Base-by-base conservation (phyloP, 2,888 invertebrate genomes). In the Holacanthella duospinosa region DNA sequence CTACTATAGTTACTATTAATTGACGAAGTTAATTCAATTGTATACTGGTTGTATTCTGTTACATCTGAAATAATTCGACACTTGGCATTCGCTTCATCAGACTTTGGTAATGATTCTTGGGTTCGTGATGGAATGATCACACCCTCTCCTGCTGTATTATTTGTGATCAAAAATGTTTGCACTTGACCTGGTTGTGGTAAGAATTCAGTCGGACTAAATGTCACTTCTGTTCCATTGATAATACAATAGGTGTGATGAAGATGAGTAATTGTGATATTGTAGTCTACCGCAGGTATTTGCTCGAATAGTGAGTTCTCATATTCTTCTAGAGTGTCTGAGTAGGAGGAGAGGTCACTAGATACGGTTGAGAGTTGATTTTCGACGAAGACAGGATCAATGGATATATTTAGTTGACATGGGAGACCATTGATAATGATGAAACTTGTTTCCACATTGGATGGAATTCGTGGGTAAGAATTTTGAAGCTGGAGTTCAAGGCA, bases 381-480 rank as follows among this genome's bases (percentile, higher is more conserved):
- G 16, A 48, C 21, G n/a, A 43, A 3, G 21, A 25, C 61, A 6
- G 59, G 48, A 4, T 25, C 60, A 24, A 44, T 63, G 27, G 36
- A 60, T 12, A 80, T 64, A 25, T 72, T 79, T 9, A 85, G 75
- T 1, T 80, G 75, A 72, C 86, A 87, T 0, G 80, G 81, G n/a
- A 85, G 75, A 0, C 84, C 82, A 75, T 86, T 87, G 71, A 86
- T 77, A 26, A 86, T 75, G 64, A 84, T 82, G 57, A 86, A 71
- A 0, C 83, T 82, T 0, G 83, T 54, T 54, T 69, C 56, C 9
- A 24, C 55, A 12, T 27, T 19, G 25, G 36, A 58, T 21, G 73
- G 68, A 24, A 68, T 56, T 19, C 67, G 62, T 1, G 72, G 68
- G 43, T 71, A 72, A 2, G 72, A 72, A 4, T 66, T 60, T 73